These are phyloP conservation scores for Eurytemora carolleeae DNA, from an alignment of 1,140 invertebrate species.

Conservation along the genomic window DNA sequence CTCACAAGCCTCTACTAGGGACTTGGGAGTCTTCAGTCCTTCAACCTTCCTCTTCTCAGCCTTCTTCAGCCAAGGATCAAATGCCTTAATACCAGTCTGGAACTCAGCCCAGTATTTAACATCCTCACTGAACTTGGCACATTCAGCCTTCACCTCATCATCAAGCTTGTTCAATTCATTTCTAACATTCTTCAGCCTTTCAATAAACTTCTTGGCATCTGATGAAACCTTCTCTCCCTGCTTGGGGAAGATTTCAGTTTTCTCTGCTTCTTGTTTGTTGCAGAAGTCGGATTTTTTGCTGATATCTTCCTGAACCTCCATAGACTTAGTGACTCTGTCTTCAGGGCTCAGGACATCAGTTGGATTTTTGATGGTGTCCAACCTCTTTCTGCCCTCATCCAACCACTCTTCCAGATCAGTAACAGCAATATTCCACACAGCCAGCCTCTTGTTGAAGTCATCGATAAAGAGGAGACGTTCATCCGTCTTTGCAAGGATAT, in stretches of 20 bases:
- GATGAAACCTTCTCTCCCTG: slow-evolving; percentile 18
- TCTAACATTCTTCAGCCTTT: slow-evolving; percentile 18
- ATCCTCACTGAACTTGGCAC: slow-evolving; percentile 20
- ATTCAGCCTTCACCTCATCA: slow-evolving; percentile 19
- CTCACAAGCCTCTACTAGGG: slow-evolving; percentile 18
- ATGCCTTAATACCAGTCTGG: slow-evolving; percentile 20
- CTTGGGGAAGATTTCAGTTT: slow-evolving; percentile 19
- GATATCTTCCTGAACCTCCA: slow-evolving; percentile 11
- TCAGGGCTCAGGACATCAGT: slow-evolving; percentile 4
- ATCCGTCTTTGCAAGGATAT: slow-evolving; percentile 18
- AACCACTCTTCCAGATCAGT: slow-evolving; percentile 18
- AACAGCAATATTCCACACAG: slow-evolving; percentile 17
- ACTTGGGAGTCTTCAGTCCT: slow-evolving; percentile 17
- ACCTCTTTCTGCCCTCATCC: slow-evolving; percentile 17
- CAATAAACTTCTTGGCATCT: slow-evolving; percentile 20
- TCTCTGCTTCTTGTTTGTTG: slow-evolving; percentile 16
- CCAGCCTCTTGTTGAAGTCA: slow-evolving; percentile 17
- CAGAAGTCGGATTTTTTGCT: slow-evolving; percentile 9
- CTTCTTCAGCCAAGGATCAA: slow-evolving; percentile 20
- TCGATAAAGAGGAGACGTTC: slow-evolving; percentile 14
- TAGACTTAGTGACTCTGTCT: slow-evolving; percentile 13
- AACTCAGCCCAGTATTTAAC: slow-evolving; percentile 21
- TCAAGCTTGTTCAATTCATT: slow-evolving; percentile 17
- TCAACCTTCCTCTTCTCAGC: slow-evolving; percentile 18
- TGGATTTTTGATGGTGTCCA: slow-evolving; percentile 11